Evolutionary conservation across 1,140 invertebrate species (phyloP).

Genomic region (Drosophila tristis): DNA sequence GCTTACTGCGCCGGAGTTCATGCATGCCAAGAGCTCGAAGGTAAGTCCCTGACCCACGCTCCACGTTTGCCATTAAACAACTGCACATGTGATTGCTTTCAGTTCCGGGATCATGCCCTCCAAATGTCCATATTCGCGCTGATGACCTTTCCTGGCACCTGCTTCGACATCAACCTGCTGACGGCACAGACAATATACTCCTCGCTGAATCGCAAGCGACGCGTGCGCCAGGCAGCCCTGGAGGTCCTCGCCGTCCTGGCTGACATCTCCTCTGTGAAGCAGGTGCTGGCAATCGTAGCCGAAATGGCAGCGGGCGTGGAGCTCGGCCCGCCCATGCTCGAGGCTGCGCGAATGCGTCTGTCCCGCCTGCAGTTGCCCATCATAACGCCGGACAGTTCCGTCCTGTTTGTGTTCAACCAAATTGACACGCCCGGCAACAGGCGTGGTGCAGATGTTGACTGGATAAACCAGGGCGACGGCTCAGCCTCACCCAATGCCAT

Average conservation of each 20-base stretch:
- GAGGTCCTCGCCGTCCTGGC: constrained; percentile 92
- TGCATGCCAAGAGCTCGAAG: constrained; percentile 88
- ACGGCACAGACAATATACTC: constrained; percentile 86
- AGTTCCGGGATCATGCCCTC: constrained; percentile 91
- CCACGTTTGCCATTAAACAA: neutral
- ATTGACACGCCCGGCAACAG: constrained; percentile 19
- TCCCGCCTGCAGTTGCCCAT: constrained; percentile 88
- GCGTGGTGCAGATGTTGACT: constrained; percentile 88
- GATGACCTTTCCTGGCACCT: constrained; percentile 92
- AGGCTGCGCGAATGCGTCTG: constrained; percentile 86
- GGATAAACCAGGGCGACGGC: constrained; percentile 88
- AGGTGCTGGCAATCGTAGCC: constrained; percentile 85
- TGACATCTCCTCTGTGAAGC: constrained; percentile 88
- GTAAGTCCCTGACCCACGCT: constrained; percentile 59
- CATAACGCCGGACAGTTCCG: constrained; percentile 88
- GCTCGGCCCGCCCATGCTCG: constrained; percentile 84
- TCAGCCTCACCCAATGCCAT: constrained; percentile 86
- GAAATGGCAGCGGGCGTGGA: constrained; percentile 78
- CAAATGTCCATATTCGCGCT: constrained; percentile 91
- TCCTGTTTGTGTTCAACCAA: constrained; percentile 87
- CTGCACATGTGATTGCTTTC: too few relatives aligned
- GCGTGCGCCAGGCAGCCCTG: constrained; percentile 91
- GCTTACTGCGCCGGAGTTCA: constrained; percentile 87
- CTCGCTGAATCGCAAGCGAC: constrained; percentile 88
- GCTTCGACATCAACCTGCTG: constrained; percentile 89